phyloP scores from a whole-genome alignment of 2,888 invertebrate species.

The Amphipyra berbera region DNA sequence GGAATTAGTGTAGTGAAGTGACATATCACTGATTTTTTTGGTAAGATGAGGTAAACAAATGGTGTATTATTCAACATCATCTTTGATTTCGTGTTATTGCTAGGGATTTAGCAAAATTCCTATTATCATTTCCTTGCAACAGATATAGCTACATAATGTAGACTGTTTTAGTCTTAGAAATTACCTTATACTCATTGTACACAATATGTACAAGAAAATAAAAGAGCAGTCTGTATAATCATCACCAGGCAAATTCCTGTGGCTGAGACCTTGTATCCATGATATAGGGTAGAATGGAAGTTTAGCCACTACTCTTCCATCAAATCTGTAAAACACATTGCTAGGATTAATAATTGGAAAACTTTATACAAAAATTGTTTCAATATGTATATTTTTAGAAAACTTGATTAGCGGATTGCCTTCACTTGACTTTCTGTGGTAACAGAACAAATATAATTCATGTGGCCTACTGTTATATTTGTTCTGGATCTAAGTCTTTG shows the following conservation, averaged over 20 bases:
- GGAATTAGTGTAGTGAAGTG: too few relatives aligned
- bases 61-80: too few relatives aligned
- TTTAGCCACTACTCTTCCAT: conserved; percentile 99
- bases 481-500: too few relatives aligned
- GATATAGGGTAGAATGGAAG: conserved; percentile 98
- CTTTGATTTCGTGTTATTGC: too few relatives aligned
- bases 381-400: too few relatives aligned
- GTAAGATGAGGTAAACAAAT: too few relatives aligned
- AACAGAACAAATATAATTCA: neutral
- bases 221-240: conserved; percentile 99
- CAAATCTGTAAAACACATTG: conserved; percentile 92
- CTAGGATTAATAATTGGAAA: neutral
- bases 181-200: conserved; percentile 99
- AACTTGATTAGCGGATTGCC: neutral
- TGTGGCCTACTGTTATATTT: too few relatives aligned
- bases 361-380: neutral
- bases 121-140: too few relatives aligned
- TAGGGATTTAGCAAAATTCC: too few relatives aligned
- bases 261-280: conserved; percentile 98
- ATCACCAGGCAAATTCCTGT: conserved; percentile 98
- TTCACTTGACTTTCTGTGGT: neutral
- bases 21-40: too few relatives aligned
- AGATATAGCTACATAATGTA: neutral
- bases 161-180: conserved; percentile 65
- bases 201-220: conserved; percentile 99